Base-by-base conservation (phyloP, 2,113 vertebrate genomes). In the Regulus satrapa region DNA sequence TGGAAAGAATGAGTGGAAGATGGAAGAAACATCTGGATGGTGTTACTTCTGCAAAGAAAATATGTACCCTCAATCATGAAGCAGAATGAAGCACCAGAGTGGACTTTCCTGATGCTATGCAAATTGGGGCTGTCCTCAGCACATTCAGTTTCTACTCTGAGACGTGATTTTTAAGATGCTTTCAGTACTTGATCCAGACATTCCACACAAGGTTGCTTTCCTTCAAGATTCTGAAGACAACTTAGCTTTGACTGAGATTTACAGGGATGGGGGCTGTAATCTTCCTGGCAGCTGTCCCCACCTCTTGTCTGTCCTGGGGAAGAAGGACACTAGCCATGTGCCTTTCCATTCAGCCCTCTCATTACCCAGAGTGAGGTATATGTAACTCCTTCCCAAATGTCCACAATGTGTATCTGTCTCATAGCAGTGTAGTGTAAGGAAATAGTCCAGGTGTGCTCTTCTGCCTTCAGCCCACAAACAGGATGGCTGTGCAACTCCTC, bases 1-100 rank as follows among this genome's bases (percentile, higher is more conserved):
- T 89, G 88, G 62, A 87, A 91, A 51, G 89, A 89, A 52, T 62
- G 54, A 73, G 46, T 66, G 10, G 40, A 91, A 81, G 55, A 83
- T 40, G 31, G 38, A 95, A 86, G 34, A 89, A 64, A 89, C 77
- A 94, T 91, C 64, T 94, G 77, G 36, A 67, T 0, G 1, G 61
- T 93, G 81, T 93, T 87, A 87, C 26, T 80, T 85, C 64, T 87
- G 77, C 64, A 36, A 78, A 87, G 63, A 74, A 87, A 93, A 92
- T 68, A 82, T n/a, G 43, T 75, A 63, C n/a, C 20, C 73, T 78
- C 43, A 29, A 23, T 94, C 74, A n/a, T 40, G 89, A 52, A 67
- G 71, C 54, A 73, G 75, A 83, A 62, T 31, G 38, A 83, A 90
- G 32, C 62, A 74, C 36, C 29, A 76, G 62, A 73, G 34, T 45